A percentile compares a stretch with the other conserved stretches of the same genome.
Conservation (phyloP, 2,888 invertebrate genomes). For the Oscheius sp. region DNA sequence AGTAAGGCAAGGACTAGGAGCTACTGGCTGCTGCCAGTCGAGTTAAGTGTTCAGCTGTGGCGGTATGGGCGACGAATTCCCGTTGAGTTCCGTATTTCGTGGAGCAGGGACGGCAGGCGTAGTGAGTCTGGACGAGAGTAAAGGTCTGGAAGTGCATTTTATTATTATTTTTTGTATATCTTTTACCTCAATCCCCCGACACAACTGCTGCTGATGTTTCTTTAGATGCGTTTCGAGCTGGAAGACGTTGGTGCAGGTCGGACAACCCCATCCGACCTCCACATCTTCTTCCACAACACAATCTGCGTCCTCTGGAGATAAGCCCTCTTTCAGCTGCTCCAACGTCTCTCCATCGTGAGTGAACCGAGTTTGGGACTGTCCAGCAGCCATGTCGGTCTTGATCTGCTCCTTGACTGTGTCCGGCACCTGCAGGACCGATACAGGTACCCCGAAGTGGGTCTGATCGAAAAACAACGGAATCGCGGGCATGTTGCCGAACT, state of each 20-base stretch:
- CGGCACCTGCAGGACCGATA: slow-evolving; percentile 79
- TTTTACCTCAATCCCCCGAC: slow-evolving; percentile 32
- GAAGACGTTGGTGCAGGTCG: slow-evolving; percentile 71
- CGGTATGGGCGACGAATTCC: slow-evolving; percentile 27
- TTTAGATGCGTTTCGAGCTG: slow-evolving; percentile 66
- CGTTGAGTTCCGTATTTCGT: slow-evolving; percentile 32
- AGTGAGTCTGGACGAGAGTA: slow-evolving; percentile 69
- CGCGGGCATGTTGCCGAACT: slow-evolving; percentile 61
- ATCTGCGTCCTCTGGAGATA: slow-evolving; percentile 47
- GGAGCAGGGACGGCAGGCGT: slow-evolving; percentile 56
- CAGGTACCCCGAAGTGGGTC: slow-evolving; percentile 76
- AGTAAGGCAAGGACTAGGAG: slow-evolving; percentile 24
- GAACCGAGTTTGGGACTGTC: slow-evolving; percentile 45
- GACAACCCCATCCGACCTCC: slow-evolving; percentile 73
- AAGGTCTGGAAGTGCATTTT: slow-evolving; percentile 49
- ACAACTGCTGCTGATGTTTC: slow-evolving; percentile 67
- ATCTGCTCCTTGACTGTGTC: slow-evolving; percentile 74
- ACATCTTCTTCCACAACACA: slow-evolving; percentile 36
- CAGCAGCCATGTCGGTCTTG: slow-evolving; percentile 55
- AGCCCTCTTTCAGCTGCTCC: slow-evolving; percentile 37
- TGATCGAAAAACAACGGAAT: slow-evolving; percentile 75
- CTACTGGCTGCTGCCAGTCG: slow-evolving; percentile 10
- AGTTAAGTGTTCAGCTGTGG: slow-evolving; percentile 31
- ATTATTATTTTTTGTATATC: neutral
- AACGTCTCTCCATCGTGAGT: slow-evolving; percentile 55